Percentiles rank a stretch among this genome's conserved stretches.
Evolutionary conservation across 2,888 invertebrate genomes (phyloP).

Genomic region (Mamestra brassicae): DNA sequence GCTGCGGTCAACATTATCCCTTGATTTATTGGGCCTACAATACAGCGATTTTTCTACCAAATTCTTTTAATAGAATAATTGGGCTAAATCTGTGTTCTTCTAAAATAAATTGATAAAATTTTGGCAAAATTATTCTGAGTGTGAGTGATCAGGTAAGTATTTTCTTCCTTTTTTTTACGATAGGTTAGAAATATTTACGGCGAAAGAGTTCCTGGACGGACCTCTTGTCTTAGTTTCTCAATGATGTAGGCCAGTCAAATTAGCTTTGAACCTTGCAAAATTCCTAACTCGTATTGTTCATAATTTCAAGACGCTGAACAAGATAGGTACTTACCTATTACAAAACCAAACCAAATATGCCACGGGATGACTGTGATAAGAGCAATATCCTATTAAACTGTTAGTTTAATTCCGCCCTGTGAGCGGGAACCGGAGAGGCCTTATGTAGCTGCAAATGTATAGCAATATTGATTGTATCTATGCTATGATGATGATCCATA

Average conservation of each 20-base stretch:
- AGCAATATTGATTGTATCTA: not conserved
- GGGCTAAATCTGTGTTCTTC: conserved; percentile 7
- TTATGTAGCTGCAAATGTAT: not conserved
- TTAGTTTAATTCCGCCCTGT: not conserved
- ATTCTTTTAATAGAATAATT: conserved; percentile 49
- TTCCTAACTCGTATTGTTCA: too few relatives aligned
- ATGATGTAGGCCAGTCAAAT: too few relatives aligned
- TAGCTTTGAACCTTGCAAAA: too few relatives aligned
- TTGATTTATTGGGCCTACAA: conserved; percentile 55
- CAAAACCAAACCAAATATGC: not conserved
- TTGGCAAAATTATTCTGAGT: not conserved
- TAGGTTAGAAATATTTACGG: too few relatives aligned
- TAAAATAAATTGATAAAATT: not conserved
- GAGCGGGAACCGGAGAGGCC: too few relatives aligned
- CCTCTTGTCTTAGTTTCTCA: too few relatives aligned
- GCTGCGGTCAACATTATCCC: conserved; percentile 31
- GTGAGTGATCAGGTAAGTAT: too few relatives aligned
- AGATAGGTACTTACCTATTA: not conserved
- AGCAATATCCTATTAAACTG: not conserved
- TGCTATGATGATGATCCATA: too few relatives aligned
- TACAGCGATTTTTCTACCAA: conserved; percentile 31
- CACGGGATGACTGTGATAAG: not conserved
- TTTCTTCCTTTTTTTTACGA: too few relatives aligned
- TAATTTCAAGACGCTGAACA: not conserved
- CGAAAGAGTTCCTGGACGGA: too few relatives aligned